A percentile compares a stretch with the other conserved stretches of the same genome.
Evolutionary conservation across 2,797 vertebrate genomes (phyloP).

Genomic region (Chaetodon trifasciatus): DNA sequence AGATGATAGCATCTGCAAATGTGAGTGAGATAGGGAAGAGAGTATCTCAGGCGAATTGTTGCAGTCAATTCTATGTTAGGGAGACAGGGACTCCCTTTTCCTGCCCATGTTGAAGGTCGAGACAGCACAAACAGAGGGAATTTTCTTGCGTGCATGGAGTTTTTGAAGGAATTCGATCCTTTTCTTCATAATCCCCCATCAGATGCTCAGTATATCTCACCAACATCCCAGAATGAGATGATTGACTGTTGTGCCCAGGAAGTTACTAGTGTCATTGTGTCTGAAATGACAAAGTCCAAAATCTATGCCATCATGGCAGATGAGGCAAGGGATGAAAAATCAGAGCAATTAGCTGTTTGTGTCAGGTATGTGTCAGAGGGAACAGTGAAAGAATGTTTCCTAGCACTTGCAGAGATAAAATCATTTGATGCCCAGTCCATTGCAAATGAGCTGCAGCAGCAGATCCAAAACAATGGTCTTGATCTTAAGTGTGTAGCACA

Average conservation of each 20-base stretch:
- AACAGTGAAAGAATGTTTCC: too few species aligned
- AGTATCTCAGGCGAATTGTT: constrained; percentile 19
- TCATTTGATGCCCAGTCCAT: too few species aligned
- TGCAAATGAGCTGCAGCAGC: too few species aligned
- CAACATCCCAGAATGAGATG: too few species aligned
- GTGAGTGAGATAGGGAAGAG: constrained; percentile 40
- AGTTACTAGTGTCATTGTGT: neutral
- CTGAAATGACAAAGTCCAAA: constrained; percentile 14
- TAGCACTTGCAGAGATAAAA: too few species aligned
- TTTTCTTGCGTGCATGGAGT: constrained; percentile 27
- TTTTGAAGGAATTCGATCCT: neutral
- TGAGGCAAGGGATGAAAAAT: too few species aligned
- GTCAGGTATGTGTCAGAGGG: too few species aligned
- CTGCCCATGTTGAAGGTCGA: constrained; percentile 4
- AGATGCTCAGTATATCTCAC: too few species aligned
- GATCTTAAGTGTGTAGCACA: constrained; percentile 35
- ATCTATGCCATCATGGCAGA: too few species aligned
- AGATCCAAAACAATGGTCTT: too few species aligned
- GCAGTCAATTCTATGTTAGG: constrained; percentile 28
- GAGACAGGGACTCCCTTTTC: constrained; percentile 39
- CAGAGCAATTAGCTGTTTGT: too few species aligned
- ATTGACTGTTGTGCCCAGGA: too few species aligned
- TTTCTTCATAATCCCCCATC: neutral
- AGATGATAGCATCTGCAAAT: constrained; percentile 30
- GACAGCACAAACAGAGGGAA: constrained; percentile 28